Conservation (phyloP, 92 coral and sea anemone species). For the Diadumene lineata region DNA sequence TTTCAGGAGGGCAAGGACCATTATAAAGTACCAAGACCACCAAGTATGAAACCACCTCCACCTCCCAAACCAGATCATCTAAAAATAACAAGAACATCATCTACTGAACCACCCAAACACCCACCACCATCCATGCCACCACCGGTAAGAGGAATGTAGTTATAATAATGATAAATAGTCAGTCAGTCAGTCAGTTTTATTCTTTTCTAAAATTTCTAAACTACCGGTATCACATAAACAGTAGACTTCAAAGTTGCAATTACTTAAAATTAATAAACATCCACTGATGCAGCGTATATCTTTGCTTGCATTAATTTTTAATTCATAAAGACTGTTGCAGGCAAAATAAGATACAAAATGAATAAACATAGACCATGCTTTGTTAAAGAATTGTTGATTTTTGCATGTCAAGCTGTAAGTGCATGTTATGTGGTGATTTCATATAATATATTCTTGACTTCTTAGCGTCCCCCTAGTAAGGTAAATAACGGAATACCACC, state of each 20-base stretch:
- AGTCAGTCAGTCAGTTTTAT: no score
- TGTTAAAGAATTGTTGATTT: background rate
- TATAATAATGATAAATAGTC: background rate
- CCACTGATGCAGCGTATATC: no score
- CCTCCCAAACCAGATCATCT: conserved; percentile 89
- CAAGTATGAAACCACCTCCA: conserved; percentile 71
- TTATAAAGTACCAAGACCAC: conserved; percentile 72
- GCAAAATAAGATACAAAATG: no score
- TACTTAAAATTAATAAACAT: no score
- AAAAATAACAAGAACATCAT: conserved; percentile 56
- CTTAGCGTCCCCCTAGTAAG: conserved; percentile 50
- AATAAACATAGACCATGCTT: no score
- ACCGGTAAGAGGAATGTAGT: conserved; percentile 53
- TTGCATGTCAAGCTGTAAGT: no score
- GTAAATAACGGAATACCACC: conserved; percentile 32
- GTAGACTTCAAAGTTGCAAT: no score
- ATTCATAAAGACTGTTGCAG: no score
- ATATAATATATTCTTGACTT: conserved; percentile 17
- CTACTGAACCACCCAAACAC: conserved; percentile 39
- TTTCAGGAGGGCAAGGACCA: conserved; percentile 43
- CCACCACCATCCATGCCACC: conserved; percentile 92
- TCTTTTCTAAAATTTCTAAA: no score
- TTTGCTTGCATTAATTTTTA: no score
- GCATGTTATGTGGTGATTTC: background rate
- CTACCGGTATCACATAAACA: no score